Evolutionary conservation across 2,113 vertebrate genomes (phyloP).

Genomic region (Noctilio leporinus): DNA sequence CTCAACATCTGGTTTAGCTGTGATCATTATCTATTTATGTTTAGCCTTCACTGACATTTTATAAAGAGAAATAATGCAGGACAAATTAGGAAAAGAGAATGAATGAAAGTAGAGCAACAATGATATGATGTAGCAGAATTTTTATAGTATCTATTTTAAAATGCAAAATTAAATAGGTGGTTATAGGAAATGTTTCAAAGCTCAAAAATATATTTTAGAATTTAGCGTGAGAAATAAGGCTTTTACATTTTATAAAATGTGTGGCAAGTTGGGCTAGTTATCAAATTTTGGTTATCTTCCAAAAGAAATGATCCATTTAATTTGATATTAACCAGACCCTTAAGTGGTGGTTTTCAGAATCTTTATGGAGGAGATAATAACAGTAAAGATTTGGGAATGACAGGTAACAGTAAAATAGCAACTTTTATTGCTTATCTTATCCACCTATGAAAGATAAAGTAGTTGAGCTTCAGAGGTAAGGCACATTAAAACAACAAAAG

Average conservation of each 20-base stretch:
- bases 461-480: background rate
- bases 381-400: background rate
- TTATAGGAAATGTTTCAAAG: background rate
- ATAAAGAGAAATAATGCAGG: constrained; percentile 48
- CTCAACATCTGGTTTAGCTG: constrained; percentile 52
- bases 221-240: background rate
- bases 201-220: background rate
- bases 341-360: background rate
- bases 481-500: background rate
- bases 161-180: background rate
- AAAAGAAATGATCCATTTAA: background rate
- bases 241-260: background rate
- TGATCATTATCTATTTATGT: constrained; percentile 60
- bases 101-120: background rate
- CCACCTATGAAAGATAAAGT: background rate
- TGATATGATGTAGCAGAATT: background rate
- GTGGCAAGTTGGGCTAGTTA: background rate
- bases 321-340: background rate
- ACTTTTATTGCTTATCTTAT: background rate
- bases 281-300: background rate
- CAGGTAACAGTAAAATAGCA: background rate
- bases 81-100: background rate
- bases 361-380: background rate
- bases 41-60: constrained; percentile 51
- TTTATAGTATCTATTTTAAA: background rate